Evolutionary conservation across 1,140 invertebrate species (phyloP).

Genomic region (Lordiphosa stackelbergi): DNA sequence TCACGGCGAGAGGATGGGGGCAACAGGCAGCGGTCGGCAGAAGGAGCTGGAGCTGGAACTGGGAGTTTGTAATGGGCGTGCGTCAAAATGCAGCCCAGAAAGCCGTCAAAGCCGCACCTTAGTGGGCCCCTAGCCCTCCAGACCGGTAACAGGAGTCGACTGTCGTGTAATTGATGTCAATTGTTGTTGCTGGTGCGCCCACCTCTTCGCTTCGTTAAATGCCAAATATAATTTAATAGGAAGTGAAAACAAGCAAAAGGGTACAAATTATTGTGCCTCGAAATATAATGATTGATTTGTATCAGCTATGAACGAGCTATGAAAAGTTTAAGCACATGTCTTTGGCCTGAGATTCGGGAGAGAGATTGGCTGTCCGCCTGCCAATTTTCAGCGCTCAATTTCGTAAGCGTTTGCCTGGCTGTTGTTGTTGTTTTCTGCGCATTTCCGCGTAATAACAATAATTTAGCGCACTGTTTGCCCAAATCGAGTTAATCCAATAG

Average conservation of each 20-base stretch:
- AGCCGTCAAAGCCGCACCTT: slow-evolving; percentile 60
- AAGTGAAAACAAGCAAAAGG: slow-evolving; percentile 73
- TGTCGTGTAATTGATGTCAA: slow-evolving; percentile 70
- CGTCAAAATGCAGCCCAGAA: slow-evolving; percentile 58
- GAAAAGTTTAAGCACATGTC: slow-evolving; percentile 37
- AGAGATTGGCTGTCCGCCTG: slow-evolving; percentile 38
- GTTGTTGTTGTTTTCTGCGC: slow-evolving; percentile 28
- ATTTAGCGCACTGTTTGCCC: slow-evolving; percentile 68
- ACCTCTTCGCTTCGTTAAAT: slow-evolving; percentile 61
- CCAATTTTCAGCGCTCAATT: slow-evolving; percentile 48
- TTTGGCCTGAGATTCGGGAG: slow-evolving; percentile 5
- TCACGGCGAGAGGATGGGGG: slow-evolving; percentile 41
- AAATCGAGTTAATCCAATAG: slow-evolving; percentile 72
- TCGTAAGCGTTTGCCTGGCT: no score
- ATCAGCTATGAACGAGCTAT: slow-evolving; percentile 61
- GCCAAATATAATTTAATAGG: slow-evolving; percentile 76
- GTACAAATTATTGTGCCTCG: slow-evolving; percentile 60
- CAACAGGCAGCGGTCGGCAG: neutral
- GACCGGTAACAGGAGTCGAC: slow-evolving; percentile 54
- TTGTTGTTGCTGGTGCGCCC: slow-evolving; percentile 56
- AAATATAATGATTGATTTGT: slow-evolving; percentile 72
- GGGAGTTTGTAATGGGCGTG: slow-evolving; percentile 24
- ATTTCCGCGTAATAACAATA: slow-evolving; percentile 71
- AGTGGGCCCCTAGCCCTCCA: slow-evolving; percentile 16
- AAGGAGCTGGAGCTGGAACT: neutral